Evolutionary conservation across 2,888 invertebrate species (phyloP).

Genomic region (Arrhopalites spinosus): DNA sequence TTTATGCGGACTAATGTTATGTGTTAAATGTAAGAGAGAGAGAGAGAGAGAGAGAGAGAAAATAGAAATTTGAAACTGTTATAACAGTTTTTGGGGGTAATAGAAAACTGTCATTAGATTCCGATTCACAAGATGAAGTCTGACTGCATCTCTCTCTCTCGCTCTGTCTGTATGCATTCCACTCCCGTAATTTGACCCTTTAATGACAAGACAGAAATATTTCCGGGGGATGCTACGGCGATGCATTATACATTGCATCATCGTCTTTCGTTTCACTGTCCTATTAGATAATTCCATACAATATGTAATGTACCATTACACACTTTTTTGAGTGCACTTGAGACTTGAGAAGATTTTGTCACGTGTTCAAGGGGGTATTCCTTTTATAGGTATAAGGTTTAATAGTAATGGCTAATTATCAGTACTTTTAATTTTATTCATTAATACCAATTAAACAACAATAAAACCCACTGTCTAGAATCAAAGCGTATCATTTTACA

Average conservation of each 20-base stretch:
- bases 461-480: too few relatives aligned
- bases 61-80: constrained; percentile 28
- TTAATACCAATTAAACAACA: too few relatives aligned
- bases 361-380: too few relatives aligned
- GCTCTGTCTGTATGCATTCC: constrained; percentile 12
- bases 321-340: too few relatives aligned
- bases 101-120: constrained; percentile 40
- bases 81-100: constrained; percentile 43
- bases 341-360: too few relatives aligned
- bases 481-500: too few relatives aligned
- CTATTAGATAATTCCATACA: too few relatives aligned
- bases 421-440: too few relatives aligned
- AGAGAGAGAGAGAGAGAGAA: constrained; percentile 8
- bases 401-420: too few relatives aligned
- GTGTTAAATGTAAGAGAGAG: not conserved
- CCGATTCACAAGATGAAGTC: not conserved
- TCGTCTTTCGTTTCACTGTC: not conserved
- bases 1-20: too few relatives aligned
- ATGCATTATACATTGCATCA: constrained; percentile 10
- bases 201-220: constrained; percentile 36
- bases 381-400: too few relatives aligned
- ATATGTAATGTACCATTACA: not conserved
- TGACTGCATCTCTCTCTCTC: not conserved
- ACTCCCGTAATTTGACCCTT: constrained; percentile 35
- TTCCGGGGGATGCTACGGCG: constrained; percentile 26